phyloP scores from a whole-genome alignment of 2,888 invertebrate genomes.

The Eurytoma californica region DNA sequence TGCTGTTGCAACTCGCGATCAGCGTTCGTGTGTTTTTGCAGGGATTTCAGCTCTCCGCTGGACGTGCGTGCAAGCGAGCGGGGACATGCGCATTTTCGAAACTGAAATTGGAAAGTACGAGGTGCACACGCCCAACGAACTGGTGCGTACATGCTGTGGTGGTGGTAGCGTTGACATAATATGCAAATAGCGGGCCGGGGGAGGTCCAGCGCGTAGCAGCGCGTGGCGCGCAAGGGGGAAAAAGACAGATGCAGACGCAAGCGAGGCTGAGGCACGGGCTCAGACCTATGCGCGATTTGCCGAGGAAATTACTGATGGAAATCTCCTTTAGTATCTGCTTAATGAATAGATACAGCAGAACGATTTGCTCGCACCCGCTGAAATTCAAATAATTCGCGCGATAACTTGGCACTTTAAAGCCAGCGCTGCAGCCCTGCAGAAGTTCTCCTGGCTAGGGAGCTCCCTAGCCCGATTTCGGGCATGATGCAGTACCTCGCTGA shows the following conservation, averaged over 20 bases:
- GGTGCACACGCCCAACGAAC: constrained; percentile 36
- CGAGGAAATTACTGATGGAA: constrained; percentile 67
- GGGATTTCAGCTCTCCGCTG: background rate
- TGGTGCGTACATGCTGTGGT: constrained; percentile 33
- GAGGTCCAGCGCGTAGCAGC: constrained; percentile 80
- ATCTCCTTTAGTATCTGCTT: constrained; percentile 69
- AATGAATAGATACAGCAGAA: constrained; percentile 68
- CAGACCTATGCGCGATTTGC: constrained; percentile 54
- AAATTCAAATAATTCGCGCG: constrained; percentile 58
- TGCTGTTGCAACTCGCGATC: background rate
- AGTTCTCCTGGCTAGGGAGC: no score
- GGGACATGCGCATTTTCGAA: constrained; percentile 31
- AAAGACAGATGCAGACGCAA: constrained; percentile 16
- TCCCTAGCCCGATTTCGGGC: background rate
- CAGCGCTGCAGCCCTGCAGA: no score
- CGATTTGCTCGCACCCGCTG: constrained; percentile 59
- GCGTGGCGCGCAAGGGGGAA: constrained; percentile 19
- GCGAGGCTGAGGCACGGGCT: constrained; percentile 1
- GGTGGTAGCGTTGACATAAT: constrained; percentile 60
- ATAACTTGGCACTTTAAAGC: no score
- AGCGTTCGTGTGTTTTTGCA: constrained; percentile 18
- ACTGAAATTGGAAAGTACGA: constrained; percentile 45
- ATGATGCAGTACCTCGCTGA: constrained; percentile 79
- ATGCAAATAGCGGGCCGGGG: constrained; percentile 67
- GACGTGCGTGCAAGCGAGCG: background rate